A percentile compares a stretch with the other conserved stretches of the same genome.
Evolutionary conservation across 2,797 vertebrate species (phyloP).

Genomic region (Thamnophis elegans): DNA sequence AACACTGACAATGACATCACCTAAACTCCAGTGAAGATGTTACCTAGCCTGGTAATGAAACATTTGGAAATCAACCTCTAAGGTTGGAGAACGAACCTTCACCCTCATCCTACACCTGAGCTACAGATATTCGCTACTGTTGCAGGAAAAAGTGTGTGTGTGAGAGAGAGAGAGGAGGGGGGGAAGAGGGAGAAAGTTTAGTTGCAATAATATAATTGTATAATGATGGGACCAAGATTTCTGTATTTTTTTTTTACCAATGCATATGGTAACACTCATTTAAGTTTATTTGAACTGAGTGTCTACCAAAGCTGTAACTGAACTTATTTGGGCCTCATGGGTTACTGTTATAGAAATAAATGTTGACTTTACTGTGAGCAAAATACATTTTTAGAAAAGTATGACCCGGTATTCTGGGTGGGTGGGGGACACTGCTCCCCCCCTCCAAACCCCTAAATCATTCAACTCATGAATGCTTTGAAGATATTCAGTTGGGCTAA

Average conservation of each 20-base stretch:
- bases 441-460: neutral
- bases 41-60: too few relatives aligned
- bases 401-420: neutral
- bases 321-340: neutral
- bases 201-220: neutral
- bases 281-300: neutral
- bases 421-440: neutral
- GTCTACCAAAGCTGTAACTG: neutral
- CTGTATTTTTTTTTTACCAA: neutral
- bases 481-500: conserved; percentile 1
- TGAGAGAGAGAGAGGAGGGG: too few relatives aligned
- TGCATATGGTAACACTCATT: neutral
- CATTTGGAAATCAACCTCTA: too few relatives aligned
- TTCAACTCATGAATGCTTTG: conserved; percentile 21
- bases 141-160: neutral
- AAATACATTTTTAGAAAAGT: neutral
- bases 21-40: too few relatives aligned
- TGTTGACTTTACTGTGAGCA: neutral
- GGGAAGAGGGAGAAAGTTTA: too few relatives aligned
- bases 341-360: neutral
- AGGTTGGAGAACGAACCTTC: too few relatives aligned
- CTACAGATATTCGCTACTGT: too few relatives aligned
- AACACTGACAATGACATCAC: too few relatives aligned
- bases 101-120: too few relatives aligned
- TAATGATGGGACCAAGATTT: neutral